A percentile compares a stretch with the other conserved stretches of the same genome.
These are phyloP conservation scores for Drosophila sproati DNA, from an alignment of 1,140 invertebrate species.

Conservation along the genomic window DNA sequence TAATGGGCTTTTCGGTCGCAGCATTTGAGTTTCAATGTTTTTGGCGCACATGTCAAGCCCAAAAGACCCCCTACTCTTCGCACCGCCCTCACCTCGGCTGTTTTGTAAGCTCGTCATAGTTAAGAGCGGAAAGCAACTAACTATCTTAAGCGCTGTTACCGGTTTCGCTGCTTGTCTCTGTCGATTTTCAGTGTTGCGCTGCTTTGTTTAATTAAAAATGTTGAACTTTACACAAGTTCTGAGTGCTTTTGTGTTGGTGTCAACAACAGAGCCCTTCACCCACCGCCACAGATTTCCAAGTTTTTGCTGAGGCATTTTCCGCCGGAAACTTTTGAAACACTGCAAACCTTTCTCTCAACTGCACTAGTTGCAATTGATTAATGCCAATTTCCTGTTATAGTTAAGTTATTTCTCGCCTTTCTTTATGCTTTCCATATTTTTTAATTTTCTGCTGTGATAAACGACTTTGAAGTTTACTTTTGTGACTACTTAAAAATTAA, in stretches of 20 bases:
- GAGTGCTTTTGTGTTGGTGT: constrained; percentile 40
- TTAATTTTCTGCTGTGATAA: background rate
- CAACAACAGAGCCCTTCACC: constrained; percentile 16
- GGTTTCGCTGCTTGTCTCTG: constrained; percentile 5
- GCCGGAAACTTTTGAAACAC: constrained; percentile 23
- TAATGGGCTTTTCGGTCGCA: constrained; percentile 48
- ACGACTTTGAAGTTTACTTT: background rate
- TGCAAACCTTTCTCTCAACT: background rate
- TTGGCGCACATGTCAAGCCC: constrained; percentile 57
- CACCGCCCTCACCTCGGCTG: constrained; percentile 13
- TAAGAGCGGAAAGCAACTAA: constrained; percentile 23
- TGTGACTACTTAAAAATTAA: background rate
- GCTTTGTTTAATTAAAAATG: constrained; percentile 71
- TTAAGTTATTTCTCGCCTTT: constrained; percentile 2
- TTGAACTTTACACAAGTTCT: constrained; percentile 54
- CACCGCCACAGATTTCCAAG: background rate
- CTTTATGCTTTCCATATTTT: background rate
- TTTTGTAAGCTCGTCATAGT: constrained; percentile 50
- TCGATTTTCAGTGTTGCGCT: constrained; percentile 29
- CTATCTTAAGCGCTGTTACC: constrained; percentile 24
- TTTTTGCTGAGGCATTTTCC: constrained; percentile 15
- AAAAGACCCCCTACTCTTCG: constrained; percentile 51
- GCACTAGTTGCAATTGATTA: constrained; percentile 37
- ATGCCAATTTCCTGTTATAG: constrained; percentile 19
- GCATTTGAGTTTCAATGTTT: constrained; percentile 15